Evolutionary conservation across 2,113 vertebrate genomes (phyloP), one percentile per base, ranked within the genome.

Genomic region (Chloebia gouldiae): DNA sequence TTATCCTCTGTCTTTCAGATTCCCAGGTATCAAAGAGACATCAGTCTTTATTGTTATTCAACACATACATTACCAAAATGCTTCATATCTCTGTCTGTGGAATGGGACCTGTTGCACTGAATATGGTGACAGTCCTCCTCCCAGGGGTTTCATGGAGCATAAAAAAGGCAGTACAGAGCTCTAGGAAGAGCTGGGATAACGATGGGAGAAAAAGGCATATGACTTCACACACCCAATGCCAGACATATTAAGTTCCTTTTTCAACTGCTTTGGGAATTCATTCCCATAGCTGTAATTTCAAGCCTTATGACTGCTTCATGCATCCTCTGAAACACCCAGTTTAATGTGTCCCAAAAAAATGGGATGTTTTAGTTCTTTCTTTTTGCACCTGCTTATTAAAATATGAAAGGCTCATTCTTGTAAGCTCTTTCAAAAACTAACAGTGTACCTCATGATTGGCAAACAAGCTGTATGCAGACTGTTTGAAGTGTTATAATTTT

Each of bases 331-430:
- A 76, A 69, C 6, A 22, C 31, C 31, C 27, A 23, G 59, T 76
- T 91, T 49, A 70, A 72, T 22, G 33, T 59, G 63, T 64, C 23
- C 15, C 15, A 44, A 25, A 60, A 47, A 53, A 75, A 75, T 15
- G 12, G 49, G 28, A 89, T 44, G 12, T 61, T 88, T 54, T 15
- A 37, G 66, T 81, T 65, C 50, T 89, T 93, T 93, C 47, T 78
- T 82, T 92, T 81, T 73, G 78, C 90, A 96, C 92, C 94, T 96
- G 95, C 91, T 82, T 73, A 92, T 96, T 96, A 94, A 92, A 96
- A 97, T 95, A 93, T 77, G 87, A 94, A 95, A 95, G 54, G 35
- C 50, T 66, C 10, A 10, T 35, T 95, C 54, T 20, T 14, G 31
- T 39, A 82, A 88, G 47, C 20, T 1, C 39, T 95, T 86, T 50